A percentile compares a stretch with the other conserved stretches of the same genome.
Conservation (phyloP, 2,113 vertebrate species). For the Origma solitaria region DNA sequence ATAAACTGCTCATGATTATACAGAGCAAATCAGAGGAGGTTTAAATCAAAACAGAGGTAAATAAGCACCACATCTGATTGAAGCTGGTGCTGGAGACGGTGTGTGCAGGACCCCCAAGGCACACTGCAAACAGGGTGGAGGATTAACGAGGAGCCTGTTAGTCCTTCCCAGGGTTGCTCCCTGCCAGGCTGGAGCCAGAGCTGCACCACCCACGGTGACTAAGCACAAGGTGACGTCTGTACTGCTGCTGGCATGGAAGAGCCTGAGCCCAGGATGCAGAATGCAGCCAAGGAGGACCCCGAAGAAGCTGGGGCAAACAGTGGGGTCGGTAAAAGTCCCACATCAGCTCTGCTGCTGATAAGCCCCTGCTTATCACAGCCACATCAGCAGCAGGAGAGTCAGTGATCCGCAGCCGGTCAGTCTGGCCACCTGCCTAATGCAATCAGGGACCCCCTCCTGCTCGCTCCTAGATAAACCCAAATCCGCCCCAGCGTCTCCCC, state of each 20-base stretch:
- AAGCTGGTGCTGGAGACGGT: not conserved
- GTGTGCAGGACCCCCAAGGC: not conserved
- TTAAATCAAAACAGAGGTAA: not conserved
- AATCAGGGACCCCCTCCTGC: not conserved
- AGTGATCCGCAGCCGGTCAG: rapidly evolving
- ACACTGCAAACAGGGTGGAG: not conserved
- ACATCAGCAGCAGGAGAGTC: not conserved
- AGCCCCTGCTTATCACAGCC: not conserved
- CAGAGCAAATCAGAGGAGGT: not conserved
- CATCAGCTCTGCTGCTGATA: not conserved
- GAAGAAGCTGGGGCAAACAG: not conserved
- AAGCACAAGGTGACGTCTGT: not conserved
- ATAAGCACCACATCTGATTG: not conserved
- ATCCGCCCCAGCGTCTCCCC: not conserved
- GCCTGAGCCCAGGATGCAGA: not conserved
- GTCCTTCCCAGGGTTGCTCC: not conserved
- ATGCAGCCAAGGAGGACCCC: not conserved
- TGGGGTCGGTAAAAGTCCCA: not conserved
- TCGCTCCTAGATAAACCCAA: not conserved
- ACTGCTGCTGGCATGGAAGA: not conserved
- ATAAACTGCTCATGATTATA: not conserved
- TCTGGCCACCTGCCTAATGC: not conserved
- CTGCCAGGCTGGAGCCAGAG: rapidly evolving
- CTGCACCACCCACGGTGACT: not conserved
- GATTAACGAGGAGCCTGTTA: not conserved